Evolutionary conservation across 2,888 invertebrate species (phyloP).

Genomic region (Poecilus cupreus): DNA sequence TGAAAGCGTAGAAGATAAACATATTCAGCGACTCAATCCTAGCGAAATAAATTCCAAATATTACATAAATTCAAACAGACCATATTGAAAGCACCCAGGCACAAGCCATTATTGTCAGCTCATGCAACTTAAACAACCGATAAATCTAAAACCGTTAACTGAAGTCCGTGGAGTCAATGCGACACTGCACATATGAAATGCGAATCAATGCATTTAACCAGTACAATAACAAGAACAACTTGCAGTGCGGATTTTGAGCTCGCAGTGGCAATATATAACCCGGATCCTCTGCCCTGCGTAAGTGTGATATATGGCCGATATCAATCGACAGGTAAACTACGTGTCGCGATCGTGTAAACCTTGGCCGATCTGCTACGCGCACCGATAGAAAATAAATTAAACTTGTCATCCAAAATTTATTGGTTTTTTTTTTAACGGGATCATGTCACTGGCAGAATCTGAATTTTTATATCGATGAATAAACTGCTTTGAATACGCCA

Average conservation of each 20-base stretch:
- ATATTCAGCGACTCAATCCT: no score
- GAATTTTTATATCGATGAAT: no score
- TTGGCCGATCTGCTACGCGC: not conserved
- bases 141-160: not conserved
- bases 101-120: not conserved
- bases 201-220: not conserved
- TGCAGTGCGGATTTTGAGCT: not conserved
- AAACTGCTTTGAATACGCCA: no score
- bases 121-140: not conserved
- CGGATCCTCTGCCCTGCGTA: not conserved
- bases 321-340: conserved; percentile 26
- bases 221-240: not conserved
- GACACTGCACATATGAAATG: not conserved
- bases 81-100: not conserved
- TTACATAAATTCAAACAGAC: not conserved
- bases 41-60: no score
- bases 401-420: not conserved
- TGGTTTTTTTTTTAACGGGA: not conserved
- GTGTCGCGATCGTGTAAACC: conserved; percentile 7
- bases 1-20: no score
- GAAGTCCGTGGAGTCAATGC: not conserved
- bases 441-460: not conserved
- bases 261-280: not conserved
- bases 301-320: not conserved
- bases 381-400: not conserved